Percentiles rank a stretch among this genome's conserved stretches.
Evolutionary conservation across 2,797 vertebrate genomes (phyloP).

Genomic region (Holocentrus rufus): DNA sequence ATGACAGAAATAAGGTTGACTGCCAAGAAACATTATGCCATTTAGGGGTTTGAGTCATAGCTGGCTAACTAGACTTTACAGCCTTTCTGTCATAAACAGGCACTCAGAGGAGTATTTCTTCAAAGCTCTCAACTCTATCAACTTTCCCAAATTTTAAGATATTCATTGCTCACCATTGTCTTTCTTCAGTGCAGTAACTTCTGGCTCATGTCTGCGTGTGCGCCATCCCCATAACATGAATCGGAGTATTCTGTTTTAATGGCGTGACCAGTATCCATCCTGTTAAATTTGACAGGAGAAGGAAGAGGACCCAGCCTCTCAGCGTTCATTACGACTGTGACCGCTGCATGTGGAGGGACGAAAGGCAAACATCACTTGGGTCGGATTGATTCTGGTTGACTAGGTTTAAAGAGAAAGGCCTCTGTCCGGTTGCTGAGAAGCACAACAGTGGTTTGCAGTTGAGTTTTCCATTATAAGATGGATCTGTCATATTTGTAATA

Average conservation of each 20-base stretch:
- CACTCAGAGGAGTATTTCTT: too few relatives aligned
- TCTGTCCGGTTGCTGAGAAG: slow-evolving; percentile 40
- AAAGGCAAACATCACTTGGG: slow-evolving; percentile 73
- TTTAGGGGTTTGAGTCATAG: not conserved
- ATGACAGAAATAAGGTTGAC: not conserved
- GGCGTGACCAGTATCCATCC: slow-evolving; percentile 35
- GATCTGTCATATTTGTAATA: slow-evolving; percentile 2
- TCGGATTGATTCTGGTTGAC: slow-evolving; percentile 74
- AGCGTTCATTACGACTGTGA: slow-evolving; percentile 57
- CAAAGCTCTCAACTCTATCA: not conserved
- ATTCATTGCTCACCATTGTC: slow-evolving; percentile 74
- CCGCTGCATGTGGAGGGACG: slow-evolving; percentile 46
- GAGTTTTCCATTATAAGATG: not conserved
- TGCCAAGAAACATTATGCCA: not conserved
- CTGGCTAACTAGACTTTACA: not conserved
- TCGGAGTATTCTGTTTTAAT: not conserved
- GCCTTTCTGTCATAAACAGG: not conserved
- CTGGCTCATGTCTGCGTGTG: slow-evolving; percentile 18
- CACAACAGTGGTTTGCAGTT: not conserved
- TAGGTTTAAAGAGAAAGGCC: slow-evolving; percentile 72
- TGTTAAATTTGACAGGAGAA: slow-evolving; percentile 32
- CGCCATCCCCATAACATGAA: slow-evolving; percentile 23
- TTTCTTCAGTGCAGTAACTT: slow-evolving; percentile 44
- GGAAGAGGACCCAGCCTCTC: slow-evolving; percentile 49
- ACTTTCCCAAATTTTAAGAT: not conserved